Conservation (phyloP, 2,888 invertebrate genomes). For the Leptinotarsa haldemani region DNA sequence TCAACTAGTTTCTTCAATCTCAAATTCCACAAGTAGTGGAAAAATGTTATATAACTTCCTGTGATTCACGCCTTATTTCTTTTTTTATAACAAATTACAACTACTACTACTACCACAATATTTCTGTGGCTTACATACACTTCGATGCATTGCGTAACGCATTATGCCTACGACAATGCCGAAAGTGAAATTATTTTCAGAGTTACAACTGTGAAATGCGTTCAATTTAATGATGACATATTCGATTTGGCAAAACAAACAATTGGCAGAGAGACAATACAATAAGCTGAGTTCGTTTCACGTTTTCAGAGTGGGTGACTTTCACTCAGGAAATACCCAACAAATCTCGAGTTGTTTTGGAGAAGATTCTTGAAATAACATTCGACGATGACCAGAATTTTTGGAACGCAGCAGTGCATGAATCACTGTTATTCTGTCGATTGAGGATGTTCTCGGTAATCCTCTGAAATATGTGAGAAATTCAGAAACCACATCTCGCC, state of each 20-base stretch:
- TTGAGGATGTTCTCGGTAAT: neutral
- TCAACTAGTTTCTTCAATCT: neutral
- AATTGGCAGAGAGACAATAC: conserved; percentile 32
- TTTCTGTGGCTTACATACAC: neutral
- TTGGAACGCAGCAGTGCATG: conserved; percentile 3
- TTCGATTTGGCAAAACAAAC: conserved; percentile 39
- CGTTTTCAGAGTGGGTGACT: neutral
- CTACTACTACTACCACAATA: conserved; percentile 2
- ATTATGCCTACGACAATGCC: conserved; percentile 26
- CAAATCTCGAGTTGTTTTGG: neutral
- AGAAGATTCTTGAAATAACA: neutral
- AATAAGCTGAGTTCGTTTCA: conserved; percentile 5
- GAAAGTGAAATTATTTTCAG: conserved; percentile 36
- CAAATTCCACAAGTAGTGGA: neutral
- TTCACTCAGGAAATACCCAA: conserved; percentile 17
- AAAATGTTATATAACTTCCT: neutral
- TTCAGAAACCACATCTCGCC: neutral
- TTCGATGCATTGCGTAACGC: conserved; percentile 1
- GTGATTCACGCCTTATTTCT: neutral
- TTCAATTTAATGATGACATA: conserved; percentile 37
- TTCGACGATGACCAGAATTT: neutral
- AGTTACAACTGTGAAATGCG: conserved; percentile 29
- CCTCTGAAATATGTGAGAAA: neutral
- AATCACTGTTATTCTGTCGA: neutral
- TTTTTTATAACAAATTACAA: neutral